phyloP scores from a whole-genome alignment of 2,113 vertebrate genomes.

The Harpagus bidentatus region DNA sequence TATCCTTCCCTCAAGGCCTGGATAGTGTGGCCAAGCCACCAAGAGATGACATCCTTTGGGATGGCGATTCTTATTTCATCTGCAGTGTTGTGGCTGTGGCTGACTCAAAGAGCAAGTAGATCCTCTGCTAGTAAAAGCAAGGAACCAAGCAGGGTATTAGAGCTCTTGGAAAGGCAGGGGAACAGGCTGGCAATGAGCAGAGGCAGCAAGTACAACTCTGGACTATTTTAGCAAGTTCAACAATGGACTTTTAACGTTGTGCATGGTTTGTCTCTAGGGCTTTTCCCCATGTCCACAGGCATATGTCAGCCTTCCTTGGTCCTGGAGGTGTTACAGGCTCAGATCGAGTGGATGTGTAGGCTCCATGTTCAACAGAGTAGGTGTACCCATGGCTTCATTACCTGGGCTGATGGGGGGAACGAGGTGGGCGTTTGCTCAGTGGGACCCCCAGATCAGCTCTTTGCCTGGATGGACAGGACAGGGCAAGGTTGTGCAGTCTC shows the following conservation, averaged over 20 bases:
- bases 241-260: background rate
- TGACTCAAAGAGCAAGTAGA: background rate
- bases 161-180: background rate
- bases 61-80: background rate
- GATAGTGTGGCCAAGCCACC: background rate
- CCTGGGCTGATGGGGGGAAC: background rate
- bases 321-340: background rate
- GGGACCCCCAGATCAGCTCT: background rate
- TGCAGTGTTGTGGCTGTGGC: background rate
- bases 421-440: background rate
- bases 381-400: background rate
- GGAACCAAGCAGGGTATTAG: background rate
- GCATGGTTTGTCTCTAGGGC: background rate
- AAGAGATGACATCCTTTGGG: background rate
- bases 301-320: background rate
- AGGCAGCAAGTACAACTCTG: background rate
- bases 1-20: background rate
- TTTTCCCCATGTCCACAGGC: background rate
- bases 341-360: background rate
- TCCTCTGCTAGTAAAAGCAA: background rate
- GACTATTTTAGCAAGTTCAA: background rate
- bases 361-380: background rate
- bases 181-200: background rate
- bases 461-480: background rate
- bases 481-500: background rate